phyloP scores from a whole-genome alignment of 2,797 vertebrate species.

The Triplophysa yarkandensis region DNA sequence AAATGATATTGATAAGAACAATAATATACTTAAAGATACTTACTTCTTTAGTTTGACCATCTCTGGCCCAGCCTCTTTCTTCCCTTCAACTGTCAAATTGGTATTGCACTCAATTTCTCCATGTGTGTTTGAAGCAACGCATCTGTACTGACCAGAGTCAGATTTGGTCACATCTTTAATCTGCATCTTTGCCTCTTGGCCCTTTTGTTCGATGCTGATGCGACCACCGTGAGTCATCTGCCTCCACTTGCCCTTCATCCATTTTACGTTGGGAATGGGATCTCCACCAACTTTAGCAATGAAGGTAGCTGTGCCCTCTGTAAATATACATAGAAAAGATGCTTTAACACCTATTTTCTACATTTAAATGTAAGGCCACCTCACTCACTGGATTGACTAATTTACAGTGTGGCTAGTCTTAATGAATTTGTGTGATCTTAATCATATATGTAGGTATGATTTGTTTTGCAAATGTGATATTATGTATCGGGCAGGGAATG shows the following conservation, averaged over 20 bases:
- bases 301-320: constrained; percentile 86
- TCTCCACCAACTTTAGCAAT: constrained; percentile 96
- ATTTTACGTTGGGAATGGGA: constrained; percentile 95
- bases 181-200: constrained; percentile 89
- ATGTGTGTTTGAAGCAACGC: constrained; percentile 89
- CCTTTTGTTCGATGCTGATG: constrained; percentile 87
- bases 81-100: constrained; percentile 89
- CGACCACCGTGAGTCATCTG: constrained; percentile 94
- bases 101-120: constrained; percentile 92
- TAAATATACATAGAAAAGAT: constrained; percentile 14
- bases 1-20: background rate
- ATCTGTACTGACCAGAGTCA: constrained; percentile 93
- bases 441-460: no score
- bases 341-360: background rate
- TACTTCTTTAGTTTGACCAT: constrained; percentile 96
- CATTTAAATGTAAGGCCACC: constrained; percentile 2
- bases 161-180: constrained; percentile 92
- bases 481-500: no score
- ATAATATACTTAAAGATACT: constrained; percentile 57
- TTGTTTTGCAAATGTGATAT: no score
- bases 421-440: no score
- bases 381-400: no score
- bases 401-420: no score
- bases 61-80: constrained; percentile 79
- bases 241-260: constrained; percentile 99